Evolutionary conservation across 2,113 vertebrate genomes (phyloP), one percentile per base, ranked within the genome.

Genomic region (Trinectes maculatus): DNA sequence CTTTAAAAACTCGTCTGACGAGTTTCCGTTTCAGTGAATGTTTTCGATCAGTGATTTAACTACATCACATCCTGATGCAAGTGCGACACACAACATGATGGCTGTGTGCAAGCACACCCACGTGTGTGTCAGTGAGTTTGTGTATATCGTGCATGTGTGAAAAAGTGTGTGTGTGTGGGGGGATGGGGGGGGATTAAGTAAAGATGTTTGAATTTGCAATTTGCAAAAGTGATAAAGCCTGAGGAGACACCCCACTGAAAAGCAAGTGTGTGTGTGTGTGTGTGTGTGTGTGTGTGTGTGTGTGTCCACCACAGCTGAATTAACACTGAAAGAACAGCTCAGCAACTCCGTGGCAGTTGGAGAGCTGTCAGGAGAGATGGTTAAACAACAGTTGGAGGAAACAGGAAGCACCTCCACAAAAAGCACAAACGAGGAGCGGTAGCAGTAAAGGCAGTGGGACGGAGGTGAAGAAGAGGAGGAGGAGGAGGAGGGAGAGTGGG

Each of bases 381-480:
- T 48, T 18, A 65, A 58, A 55, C 34, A 39, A n/a, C 37, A 51
- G 64, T 15, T 19, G 61, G 63, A 81, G 53, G 13, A 54, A 57
- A 74, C 34, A 51, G 31, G 22, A 44, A 42, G 39, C 9, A 13
- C 12, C 28, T 63, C 33, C 66, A 36, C 69, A 83, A 70, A 82
- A 85, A 77, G 16, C 21, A 85, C 82, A 76, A 86, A 71, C 12
- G n/a, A 44, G 47, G 63, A 82, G 74, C 34, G 24, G 80, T 75
- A 31, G 29, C 4, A 31, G 43, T 47, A 51, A 80, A 77, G 77
- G 55, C 56, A 79, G 85, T 82, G 68, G 75, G 86, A 82, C 67
- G 73, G 57, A 87, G 82, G 82, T 77, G 83, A 87, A 74, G 62
- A 81, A 56, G 76, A 85, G 44, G 84, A 49, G 60, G 81, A 80